Percentiles rank a stretch among this genome's conserved stretches.
These are phyloP conservation scores for Ectemnius lituratus DNA, from an alignment of 2,888 invertebrate species.

Conservation along the genomic window DNA sequence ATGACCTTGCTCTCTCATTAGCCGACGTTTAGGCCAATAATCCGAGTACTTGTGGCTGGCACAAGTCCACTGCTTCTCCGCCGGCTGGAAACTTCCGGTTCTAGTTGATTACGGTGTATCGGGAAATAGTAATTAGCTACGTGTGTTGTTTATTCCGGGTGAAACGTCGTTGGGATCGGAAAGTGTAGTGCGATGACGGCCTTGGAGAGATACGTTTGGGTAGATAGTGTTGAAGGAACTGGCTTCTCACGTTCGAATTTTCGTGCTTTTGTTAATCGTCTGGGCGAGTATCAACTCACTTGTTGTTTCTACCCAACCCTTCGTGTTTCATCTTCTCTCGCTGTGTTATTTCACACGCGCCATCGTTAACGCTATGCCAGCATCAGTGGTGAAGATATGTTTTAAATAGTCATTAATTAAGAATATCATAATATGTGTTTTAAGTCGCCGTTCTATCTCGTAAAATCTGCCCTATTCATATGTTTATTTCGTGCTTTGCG, in stretches of 20 bases:
- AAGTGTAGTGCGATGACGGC: conserved; percentile 38
- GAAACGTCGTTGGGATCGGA: not conserved
- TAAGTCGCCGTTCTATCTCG: too few species aligned
- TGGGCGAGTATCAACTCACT: conserved; percentile 59
- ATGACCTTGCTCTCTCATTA: conserved; percentile 4
- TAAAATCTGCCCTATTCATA: too few species aligned
- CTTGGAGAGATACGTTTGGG: conserved; percentile 43
- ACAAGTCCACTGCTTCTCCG: not conserved
- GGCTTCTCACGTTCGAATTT: conserved; percentile 44
- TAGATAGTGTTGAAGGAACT: conserved; percentile 26
- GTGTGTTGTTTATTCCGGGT: too few species aligned
- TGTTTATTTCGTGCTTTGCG: too few species aligned
- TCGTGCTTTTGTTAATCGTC: conserved; percentile 66
- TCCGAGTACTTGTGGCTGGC: not conserved
- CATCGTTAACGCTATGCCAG: conserved; percentile 3
- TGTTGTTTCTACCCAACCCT: conserved; percentile 28
- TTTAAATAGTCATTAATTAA: too few species aligned
- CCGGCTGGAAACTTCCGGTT: too few species aligned
- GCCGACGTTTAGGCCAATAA: conserved; percentile 1
- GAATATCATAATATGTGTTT: too few species aligned
- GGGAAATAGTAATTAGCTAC: too few species aligned
- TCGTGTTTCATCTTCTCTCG: conserved; percentile 11
- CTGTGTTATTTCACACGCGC: not conserved
- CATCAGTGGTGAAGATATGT: too few species aligned
- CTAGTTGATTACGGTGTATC: too few species aligned